phyloP scores from a whole-genome alignment of 2,113 vertebrate species.

The Circaetus gallicus region DNA sequence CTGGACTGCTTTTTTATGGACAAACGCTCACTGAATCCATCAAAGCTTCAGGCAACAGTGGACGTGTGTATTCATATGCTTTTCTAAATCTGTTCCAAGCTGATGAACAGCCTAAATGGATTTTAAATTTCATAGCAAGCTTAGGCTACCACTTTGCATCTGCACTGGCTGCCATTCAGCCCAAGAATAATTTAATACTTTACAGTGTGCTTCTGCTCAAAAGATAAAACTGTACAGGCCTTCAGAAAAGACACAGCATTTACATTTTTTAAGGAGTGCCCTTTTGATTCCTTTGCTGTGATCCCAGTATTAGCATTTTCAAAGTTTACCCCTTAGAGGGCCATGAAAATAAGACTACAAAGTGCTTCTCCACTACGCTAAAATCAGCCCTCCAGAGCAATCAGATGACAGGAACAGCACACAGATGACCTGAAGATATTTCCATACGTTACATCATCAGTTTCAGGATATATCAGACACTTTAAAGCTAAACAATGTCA shows the following conservation, averaged over 20 bases:
- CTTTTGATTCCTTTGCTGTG: not conserved
- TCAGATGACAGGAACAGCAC: not conserved
- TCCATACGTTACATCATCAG: not conserved
- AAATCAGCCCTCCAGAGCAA: not conserved
- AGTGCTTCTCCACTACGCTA: not conserved
- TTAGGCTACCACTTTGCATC: conserved; percentile 36
- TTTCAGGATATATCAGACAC: not conserved
- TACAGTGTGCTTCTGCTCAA: not conserved
- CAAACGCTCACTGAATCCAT: not conserved
- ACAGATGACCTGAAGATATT: not conserved
- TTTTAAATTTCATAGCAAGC: conserved; percentile 58
- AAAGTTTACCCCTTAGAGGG: not conserved
- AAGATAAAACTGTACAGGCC: not conserved
- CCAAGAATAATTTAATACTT: conserved; percentile 39
- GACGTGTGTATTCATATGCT: conserved; percentile 30
- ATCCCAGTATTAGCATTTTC: not conserved
- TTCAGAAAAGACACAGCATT: conserved; percentile 25
- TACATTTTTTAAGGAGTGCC: not conserved
- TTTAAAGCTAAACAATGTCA: not conserved
- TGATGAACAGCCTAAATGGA: conserved; percentile 61
- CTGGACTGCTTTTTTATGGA: not conserved
- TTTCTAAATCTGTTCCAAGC: conserved; percentile 63
- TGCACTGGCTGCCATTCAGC: conserved; percentile 17
- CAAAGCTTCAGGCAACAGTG: conserved; percentile 36
- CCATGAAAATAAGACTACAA: not conserved